These are phyloP conservation scores for Nyleta sp. DNA, from an alignment of 2,888 invertebrate genomes.

Conservation along the genomic window DNA sequence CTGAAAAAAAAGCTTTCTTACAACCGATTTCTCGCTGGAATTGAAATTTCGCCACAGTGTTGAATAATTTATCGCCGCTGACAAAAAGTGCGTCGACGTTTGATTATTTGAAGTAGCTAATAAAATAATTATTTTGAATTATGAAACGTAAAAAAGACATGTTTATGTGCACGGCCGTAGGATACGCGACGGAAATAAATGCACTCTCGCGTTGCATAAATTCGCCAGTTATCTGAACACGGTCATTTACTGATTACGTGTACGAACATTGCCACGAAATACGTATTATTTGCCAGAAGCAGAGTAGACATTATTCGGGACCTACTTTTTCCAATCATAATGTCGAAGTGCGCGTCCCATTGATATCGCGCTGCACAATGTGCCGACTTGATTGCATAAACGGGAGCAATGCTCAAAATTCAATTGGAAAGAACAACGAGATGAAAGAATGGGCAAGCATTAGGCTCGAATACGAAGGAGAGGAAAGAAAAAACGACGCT, in stretches of 20 bases:
- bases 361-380: slow-evolving; percentile 52
- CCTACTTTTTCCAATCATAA: slow-evolving; percentile 60
- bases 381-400: slow-evolving; percentile 51
- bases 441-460: slow-evolving; percentile 18
- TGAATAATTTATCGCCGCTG: slow-evolving; percentile 31
- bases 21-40: not conserved
- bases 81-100: slow-evolving; percentile 25
- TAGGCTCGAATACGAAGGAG: slow-evolving; percentile 13
- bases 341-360: slow-evolving; percentile 51
- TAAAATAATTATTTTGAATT: slow-evolving; percentile 60
- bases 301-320: slow-evolving; percentile 56
- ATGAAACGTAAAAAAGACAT: slow-evolving; percentile 49
- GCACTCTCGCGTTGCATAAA: slow-evolving; percentile 54
- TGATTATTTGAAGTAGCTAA: slow-evolving; percentile 46
- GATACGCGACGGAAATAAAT: slow-evolving; percentile 46
- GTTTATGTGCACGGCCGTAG: slow-evolving; percentile 40
- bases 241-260: slow-evolving; percentile 61
- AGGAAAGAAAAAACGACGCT: not conserved
- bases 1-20: not conserved
- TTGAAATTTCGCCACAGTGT: slow-evolving; percentile 24
- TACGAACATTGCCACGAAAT: slow-evolving; percentile 54
- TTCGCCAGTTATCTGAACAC: slow-evolving; percentile 55
- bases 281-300: slow-evolving; percentile 58
- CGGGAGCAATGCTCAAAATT: slow-evolving; percentile 31
- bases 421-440: slow-evolving; percentile 31